phyloP scores from a whole-genome alignment of 2,888 invertebrate genomes.

The Pecten maximus region DNA sequence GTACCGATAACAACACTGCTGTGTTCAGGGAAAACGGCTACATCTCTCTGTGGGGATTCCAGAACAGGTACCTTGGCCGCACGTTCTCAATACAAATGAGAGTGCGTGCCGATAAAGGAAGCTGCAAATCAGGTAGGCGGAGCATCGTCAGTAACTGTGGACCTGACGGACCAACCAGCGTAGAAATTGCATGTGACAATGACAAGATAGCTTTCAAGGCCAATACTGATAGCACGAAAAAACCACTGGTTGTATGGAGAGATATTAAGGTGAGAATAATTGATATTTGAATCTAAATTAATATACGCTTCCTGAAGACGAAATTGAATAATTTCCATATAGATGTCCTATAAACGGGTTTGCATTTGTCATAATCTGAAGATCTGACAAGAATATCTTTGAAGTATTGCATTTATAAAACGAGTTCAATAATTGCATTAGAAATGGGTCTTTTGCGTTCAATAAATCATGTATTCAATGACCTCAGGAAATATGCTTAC shows the following conservation, averaged over 20 bases:
- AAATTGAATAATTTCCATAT: no score
- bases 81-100: conserved; percentile 48
- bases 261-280: neutral
- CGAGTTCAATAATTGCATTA: no score
- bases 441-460: no score
- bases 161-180: conserved; percentile 46
- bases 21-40: conserved; percentile 45
- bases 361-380: no score
- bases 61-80: conserved; percentile 45
- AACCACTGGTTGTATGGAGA: conserved; percentile 39
- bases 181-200: conserved; percentile 40
- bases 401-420: no score
- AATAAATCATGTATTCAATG: no score
- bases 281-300: no score
- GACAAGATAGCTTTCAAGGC: conserved; percentile 46
- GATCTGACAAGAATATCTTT: no score
- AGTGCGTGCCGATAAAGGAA: conserved; percentile 38
- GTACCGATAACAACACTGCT: conserved; percentile 26
- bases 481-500: no score
- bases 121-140: conserved; percentile 39
- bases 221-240: conserved; percentile 40
- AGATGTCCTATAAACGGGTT: no score
- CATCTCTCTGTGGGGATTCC: conserved; percentile 50
- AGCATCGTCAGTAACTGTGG: conserved; percentile 53
- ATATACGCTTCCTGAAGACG: no score